Evolutionary conservation across 2,113 vertebrate genomes (phyloP), one percentile per base, ranked within the genome.

Genomic region (Carassius auratus): DNA sequence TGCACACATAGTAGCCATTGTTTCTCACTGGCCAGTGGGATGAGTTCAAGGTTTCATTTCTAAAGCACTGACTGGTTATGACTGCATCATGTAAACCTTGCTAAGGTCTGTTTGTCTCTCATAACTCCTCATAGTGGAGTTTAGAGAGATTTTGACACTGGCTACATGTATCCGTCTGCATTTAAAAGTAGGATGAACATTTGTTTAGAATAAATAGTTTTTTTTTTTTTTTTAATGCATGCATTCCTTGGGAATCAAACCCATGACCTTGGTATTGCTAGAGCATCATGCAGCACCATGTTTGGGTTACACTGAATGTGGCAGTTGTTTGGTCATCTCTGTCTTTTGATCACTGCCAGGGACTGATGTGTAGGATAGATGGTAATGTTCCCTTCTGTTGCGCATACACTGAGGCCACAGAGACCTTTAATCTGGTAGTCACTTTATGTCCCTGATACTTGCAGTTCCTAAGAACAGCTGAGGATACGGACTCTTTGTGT

Each of bases 41-140:
- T 55, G 48, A 80, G 78, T 78, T 77, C 77, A 78, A 81, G 83
- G 91, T 89, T 93, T 92, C 8, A 23, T 93, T 94, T 92, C 86
- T 88, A 89, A 91, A 83, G 45, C 85, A 38, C 48, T 50, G 42
- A 42, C 36, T 45, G 79, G 57, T 90, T 92, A 89, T 93, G 93
- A 93, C 91, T 90, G 91, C 91, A 89, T 21, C 89, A 90, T 91
- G 89, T 93, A 93, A 93, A 94, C 92, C 80, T 30, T 59, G 92
- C 91, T 86, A 88, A 50, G 91, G 86, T 45, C 90, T 90, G 86
- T 87, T 83, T 23, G 84, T 85, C 87, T 88, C 82, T 80, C 81
- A 86, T 90, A 89, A 85, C 89, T 85, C 38, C 36, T 45, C 50
- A 42, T 42, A 42, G 42, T 42, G 42, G 42, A 42, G 42, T 42